Percentiles rank a stretch among this genome's conserved stretches.
Conservation (phyloP, 1,140 invertebrate genomes). For the Lordiphosa collinella region DNA sequence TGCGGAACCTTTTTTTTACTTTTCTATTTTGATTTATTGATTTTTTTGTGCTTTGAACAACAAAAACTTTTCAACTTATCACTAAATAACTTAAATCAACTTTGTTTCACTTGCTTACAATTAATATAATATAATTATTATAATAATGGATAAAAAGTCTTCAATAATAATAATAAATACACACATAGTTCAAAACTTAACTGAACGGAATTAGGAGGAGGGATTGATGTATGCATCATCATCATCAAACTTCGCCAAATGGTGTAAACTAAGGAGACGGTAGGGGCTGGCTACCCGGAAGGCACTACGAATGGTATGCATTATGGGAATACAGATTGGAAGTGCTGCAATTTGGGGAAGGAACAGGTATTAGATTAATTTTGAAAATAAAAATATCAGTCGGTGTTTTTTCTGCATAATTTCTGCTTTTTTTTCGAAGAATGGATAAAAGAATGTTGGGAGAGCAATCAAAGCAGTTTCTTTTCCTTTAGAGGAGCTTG, state of each 20-base stretch:
- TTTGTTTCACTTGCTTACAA: constrained; percentile 51
- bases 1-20: too few relatives aligned
- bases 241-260: constrained; percentile 18
- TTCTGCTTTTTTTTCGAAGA: constrained; percentile 31
- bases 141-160: constrained; percentile 59
- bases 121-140: constrained; percentile 56
- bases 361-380: constrained; percentile 17
- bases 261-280: constrained; percentile 17
- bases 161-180: constrained; percentile 41
- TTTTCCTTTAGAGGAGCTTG: constrained; percentile 26
- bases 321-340: constrained; percentile 12
- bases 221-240: constrained; percentile 14
- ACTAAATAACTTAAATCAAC: constrained; percentile 69
- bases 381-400: constrained; percentile 71
- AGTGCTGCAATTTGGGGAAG: constrained; percentile 11
- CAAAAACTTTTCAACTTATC: constrained; percentile 45
- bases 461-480: constrained; percentile 44
- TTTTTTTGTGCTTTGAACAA: constrained; percentile 68
- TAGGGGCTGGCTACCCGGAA: constrained; percentile 38
- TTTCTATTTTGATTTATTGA: constrained; percentile 49
- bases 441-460: constrained; percentile 18
- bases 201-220: constrained; percentile 62
- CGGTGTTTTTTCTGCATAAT: constrained; percentile 41
- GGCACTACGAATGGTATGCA: constrained; percentile 56
- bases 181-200: constrained; percentile 45